Base-by-base conservation (phyloP, 1,140 invertebrate genomes). In the Papilio polytes region DNA sequence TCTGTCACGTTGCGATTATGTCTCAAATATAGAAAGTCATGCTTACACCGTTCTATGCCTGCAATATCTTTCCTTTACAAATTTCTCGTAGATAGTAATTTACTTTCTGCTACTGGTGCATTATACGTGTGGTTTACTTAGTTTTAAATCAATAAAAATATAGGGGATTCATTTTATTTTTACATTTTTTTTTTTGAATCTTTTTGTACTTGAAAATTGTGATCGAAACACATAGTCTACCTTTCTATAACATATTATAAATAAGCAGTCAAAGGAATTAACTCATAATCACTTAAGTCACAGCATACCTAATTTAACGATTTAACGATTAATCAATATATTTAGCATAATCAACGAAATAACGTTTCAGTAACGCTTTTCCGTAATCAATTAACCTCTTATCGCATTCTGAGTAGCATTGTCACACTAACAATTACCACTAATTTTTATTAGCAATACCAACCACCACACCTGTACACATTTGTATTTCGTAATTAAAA, bases 21-120 rank as follows among this genome's bases (percentile, higher is more conserved):
- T 22, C 22, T 66, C 63, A 31, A 66, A 66, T 70, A 36, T 70
- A 70, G 63, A 70, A 70, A 70, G 63, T 70, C 63, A 70, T 26
- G 63, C 63, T 70, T 36, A 36, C 13, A 31, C 22, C 22, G 63
- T n/a, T 70, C 63, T 70, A 18, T 66, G 20, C 59, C 31, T 70
- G 26, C 63, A 31, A 36, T 70, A 70, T 63, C 20, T 31, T 9
- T 31, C 26, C 63, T 70, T 31, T 7, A 70, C 63, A 63, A 63
- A 26, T 59, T 59, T 59, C 59, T 26, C 18, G 10, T 26, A 4
- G 2, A 9, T 3, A 63, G 59, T 4, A 31, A 10, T 26, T 63
- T 70, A 31, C 26, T 70, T 26, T 31, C 63, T 70, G 13, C 6
- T 70, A 31, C 12, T 36, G 10, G 18, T 36, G 6, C n/a, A 1